Conservation (phyloP, 2,888 invertebrate genomes). For the Cantharis flavilabris region DNA sequence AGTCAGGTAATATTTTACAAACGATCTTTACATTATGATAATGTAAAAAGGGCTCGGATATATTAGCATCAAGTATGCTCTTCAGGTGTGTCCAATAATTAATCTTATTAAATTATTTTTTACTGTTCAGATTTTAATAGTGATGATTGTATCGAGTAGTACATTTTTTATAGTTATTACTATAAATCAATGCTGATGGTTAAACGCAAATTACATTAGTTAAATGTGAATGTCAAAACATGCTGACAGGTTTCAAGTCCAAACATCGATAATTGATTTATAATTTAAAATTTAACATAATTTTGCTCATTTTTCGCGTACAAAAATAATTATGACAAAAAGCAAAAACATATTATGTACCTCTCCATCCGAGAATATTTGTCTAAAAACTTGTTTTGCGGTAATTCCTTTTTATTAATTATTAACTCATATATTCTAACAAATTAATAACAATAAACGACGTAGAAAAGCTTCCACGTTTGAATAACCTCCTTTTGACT, state of each 20-base stretch:
- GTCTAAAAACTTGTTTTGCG: neutral
- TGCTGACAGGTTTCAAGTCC: neutral
- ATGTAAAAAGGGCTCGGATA: conserved; percentile 18
- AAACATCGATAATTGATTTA: neutral
- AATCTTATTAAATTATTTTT: neutral
- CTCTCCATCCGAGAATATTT: neutral
- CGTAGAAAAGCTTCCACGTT: neutral
- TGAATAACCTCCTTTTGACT: neutral
- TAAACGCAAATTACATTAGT: neutral
- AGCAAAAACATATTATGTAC: neutral
- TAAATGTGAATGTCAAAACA: neutral
- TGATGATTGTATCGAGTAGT: neutral
- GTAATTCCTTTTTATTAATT: neutral
- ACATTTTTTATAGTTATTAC: neutral
- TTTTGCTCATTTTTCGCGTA: neutral
- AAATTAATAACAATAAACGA: neutral
- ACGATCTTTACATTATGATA: conserved; percentile 30
- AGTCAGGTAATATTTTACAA: conserved; percentile 31
- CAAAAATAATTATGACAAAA: neutral
- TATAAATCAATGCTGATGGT: neutral
- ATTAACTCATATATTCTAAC: neutral
- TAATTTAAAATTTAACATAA: neutral
- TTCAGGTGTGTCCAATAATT: neutral
- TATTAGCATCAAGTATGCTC: conserved; percentile 1
- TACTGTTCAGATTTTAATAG: neutral